A percentile compares a stretch with the other conserved stretches of the same genome.
Evolutionary conservation across 2,797 vertebrate species (phyloP).

Genomic region (Chaenodraco wilsoni): DNA sequence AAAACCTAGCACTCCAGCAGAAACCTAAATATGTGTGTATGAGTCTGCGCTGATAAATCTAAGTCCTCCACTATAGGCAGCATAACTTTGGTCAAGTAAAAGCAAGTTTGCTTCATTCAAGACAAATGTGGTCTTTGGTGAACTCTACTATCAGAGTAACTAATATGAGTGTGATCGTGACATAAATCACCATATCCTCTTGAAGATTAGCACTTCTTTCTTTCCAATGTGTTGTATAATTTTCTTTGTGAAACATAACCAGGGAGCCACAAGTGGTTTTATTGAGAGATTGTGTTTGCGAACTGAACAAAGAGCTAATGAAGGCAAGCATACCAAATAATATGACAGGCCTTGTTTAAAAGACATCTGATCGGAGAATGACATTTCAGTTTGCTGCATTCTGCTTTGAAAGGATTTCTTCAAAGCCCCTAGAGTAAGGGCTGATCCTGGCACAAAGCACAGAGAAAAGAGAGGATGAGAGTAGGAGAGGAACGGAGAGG

Average conservation of each 20-base stretch:
- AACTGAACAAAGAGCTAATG: constrained; percentile 60
- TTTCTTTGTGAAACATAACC: constrained; percentile 29
- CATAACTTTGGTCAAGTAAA: too few relatives aligned
- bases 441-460: constrained; percentile 55
- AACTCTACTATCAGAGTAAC: not conserved
- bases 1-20: not conserved
- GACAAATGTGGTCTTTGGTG: not conserved
- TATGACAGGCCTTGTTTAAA: constrained; percentile 53
- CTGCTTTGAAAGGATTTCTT: constrained; percentile 64
- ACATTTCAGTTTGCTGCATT: constrained; percentile 59
- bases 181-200: not conserved
- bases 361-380: constrained; percentile 53
- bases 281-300: constrained; percentile 27
- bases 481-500: constrained; percentile 6
- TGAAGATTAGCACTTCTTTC: not conserved
- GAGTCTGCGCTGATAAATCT: too few relatives aligned
- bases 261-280: constrained; percentile 36
- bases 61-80: too few relatives aligned
- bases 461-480: constrained; percentile 32
- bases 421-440: constrained; percentile 50
- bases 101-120: not conserved
- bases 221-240: not conserved
- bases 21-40: too few relatives aligned
- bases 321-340: constrained; percentile 34
- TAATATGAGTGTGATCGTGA: not conserved